phyloP scores from a whole-genome alignment of 2,888 invertebrate species.

The Andrena chrysosceles region DNA sequence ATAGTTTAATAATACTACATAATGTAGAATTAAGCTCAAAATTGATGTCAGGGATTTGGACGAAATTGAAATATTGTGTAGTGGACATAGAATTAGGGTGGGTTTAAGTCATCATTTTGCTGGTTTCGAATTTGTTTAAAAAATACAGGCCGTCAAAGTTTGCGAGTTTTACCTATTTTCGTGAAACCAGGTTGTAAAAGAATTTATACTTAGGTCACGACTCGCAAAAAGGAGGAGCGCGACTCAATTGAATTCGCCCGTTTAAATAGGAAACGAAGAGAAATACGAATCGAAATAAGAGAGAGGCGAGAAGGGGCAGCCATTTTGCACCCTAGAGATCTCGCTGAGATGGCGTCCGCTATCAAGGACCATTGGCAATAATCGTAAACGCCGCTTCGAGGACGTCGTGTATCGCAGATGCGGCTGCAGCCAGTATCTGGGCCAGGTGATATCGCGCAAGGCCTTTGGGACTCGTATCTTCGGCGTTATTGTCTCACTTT shows the following conservation, averaged over 20 bases:
- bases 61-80: too few relatives aligned
- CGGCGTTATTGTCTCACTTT: conserved; percentile 65
- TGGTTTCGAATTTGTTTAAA: too few relatives aligned
- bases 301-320: background rate
- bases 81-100: too few relatives aligned
- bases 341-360: conserved; percentile 39
- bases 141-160: too few relatives aligned
- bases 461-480: conserved; percentile 38
- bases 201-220: background rate
- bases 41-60: too few relatives aligned
- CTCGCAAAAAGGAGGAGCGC: background rate
- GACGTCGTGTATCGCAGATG: conserved; percentile 56
- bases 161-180: too few relatives aligned
- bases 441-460: conserved; percentile 56
- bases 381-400: conserved; percentile 65
- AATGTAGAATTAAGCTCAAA: too few relatives aligned
- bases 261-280: background rate
- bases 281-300: background rate
- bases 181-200: too few relatives aligned
- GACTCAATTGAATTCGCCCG: background rate
- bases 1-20: too few relatives aligned
- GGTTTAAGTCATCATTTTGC: too few relatives aligned
- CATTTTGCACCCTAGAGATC: conserved; percentile 24
- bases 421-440: conserved; percentile 54
- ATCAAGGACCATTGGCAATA: conserved; percentile 54